phyloP scores from a whole-genome alignment of 2,888 invertebrate species.

The Melanostoma mellinum region DNA sequence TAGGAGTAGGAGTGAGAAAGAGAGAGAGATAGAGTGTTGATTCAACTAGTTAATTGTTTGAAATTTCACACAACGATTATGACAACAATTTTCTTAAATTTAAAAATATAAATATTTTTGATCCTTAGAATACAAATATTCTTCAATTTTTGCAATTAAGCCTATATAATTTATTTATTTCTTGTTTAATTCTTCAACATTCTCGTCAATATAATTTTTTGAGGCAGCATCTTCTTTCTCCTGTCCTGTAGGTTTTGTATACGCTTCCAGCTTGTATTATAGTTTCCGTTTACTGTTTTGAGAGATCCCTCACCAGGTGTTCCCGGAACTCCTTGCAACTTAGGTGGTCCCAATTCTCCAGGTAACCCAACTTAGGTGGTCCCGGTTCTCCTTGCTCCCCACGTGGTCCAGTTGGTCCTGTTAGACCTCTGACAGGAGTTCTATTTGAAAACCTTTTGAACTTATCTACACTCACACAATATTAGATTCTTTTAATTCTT shows the following conservation, averaged over 20 bases:
- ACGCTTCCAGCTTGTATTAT: background rate
- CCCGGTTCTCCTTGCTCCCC: too few species aligned
- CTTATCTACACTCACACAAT: too few species aligned
- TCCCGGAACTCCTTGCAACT: background rate
- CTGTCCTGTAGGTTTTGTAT: background rate
- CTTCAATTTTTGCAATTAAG: background rate
- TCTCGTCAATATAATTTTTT: background rate
- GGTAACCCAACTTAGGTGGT: too few species aligned
- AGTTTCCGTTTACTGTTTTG: background rate
- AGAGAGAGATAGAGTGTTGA: background rate
- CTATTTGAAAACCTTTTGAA: too few species aligned
- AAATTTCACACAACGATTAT: slow-evolving; percentile 1
- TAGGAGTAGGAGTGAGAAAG: background rate
- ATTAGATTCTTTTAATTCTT: too few species aligned
- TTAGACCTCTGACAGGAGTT: too few species aligned
- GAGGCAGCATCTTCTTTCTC: background rate
- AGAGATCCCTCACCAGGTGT: background rate
- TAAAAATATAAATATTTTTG: background rate
- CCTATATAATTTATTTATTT: background rate
- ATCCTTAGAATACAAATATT: background rate
- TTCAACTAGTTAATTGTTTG: background rate
- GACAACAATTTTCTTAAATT: background rate
- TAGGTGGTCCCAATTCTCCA: too few species aligned
- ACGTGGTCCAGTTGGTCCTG: too few species aligned
- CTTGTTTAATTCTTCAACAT: background rate